Evolutionary conservation across 2,113 vertebrate genomes (phyloP).

Genomic region (Colossoma macropomum): DNA sequence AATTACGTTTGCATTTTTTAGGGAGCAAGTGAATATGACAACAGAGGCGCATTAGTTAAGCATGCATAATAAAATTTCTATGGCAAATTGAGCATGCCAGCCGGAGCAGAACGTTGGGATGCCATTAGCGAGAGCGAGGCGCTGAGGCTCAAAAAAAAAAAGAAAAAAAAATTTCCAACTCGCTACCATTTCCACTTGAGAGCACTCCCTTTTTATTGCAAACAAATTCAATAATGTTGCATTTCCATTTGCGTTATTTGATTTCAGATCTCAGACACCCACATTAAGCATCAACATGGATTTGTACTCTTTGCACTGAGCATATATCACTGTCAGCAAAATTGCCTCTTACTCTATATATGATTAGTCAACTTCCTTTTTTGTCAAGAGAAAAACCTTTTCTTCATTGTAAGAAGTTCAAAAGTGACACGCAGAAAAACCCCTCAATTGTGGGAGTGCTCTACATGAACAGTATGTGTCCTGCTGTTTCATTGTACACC

Average conservation of each 20-base stretch:
- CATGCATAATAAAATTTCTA: conserved; percentile 10
- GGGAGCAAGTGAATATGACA: neutral
- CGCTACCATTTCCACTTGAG: conserved; percentile 59
- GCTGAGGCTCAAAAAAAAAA: neutral
- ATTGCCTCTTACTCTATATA: neutral
- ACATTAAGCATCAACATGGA: conserved; percentile 49
- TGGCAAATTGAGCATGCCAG: conserved; percentile 6
- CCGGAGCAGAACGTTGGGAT: neutral
- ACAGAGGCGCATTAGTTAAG: neutral
- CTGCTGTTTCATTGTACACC: no score
- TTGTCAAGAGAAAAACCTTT: neutral
- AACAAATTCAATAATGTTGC: conserved; percentile 63
- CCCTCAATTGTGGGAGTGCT: neutral
- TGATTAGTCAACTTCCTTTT: neutral
- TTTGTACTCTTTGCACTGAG: neutral
- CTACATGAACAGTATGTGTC: neutral
- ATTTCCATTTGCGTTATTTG: conserved; percentile 69
- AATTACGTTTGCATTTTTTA: conserved; percentile 6
- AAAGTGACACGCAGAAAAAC: neutral
- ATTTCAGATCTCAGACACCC: conserved; percentile 66
- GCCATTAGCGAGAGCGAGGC: neutral
- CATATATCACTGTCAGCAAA: conserved; percentile 33
- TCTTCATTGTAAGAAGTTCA: neutral
- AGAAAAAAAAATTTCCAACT: conserved; percentile 56
- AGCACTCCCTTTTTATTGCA: conserved; percentile 52